Percentiles rank a stretch among this genome's conserved stretches.
Evolutionary conservation across 2,113 vertebrate species (phyloP).

Genomic region (Artemisiospiza belli): DNA sequence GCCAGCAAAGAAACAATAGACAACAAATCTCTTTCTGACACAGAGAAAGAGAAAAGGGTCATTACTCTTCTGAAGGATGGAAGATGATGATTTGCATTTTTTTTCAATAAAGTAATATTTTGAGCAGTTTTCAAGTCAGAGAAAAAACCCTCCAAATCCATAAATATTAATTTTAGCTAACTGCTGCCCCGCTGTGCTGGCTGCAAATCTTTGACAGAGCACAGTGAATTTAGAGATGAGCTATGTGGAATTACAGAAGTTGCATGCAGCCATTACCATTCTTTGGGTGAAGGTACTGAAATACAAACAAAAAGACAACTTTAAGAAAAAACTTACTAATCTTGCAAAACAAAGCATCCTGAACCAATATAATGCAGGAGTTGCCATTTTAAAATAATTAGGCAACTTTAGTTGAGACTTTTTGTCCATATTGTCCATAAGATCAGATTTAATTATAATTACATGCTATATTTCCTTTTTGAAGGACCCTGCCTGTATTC

Average conservation of each 20-base stretch:
- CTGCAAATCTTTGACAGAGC: neutral
- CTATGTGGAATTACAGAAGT: neutral
- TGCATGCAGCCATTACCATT: neutral
- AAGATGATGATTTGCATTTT: neutral
- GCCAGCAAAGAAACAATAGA: neutral
- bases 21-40: neutral
- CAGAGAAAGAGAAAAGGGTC: neutral
- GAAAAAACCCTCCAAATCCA: neutral
- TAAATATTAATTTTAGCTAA: neutral
- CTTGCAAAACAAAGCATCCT: neutral
- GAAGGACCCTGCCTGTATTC: neutral
- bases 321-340: neutral
- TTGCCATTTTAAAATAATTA: neutral
- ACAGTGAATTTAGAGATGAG: neutral
- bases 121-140: neutral
- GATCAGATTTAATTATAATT: neutral
- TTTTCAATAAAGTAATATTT: neutral
- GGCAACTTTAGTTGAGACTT: neutral
- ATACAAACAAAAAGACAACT: neutral
- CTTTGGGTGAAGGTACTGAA: neutral
- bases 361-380: neutral
- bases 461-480: neutral
- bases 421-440: neutral
- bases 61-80: neutral
- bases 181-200: neutral